A percentile compares a stretch with the other conserved stretches of the same genome.
Conservation (phyloP, 1,140 invertebrate genomes). For the Stegodyphus dumicola region DNA sequence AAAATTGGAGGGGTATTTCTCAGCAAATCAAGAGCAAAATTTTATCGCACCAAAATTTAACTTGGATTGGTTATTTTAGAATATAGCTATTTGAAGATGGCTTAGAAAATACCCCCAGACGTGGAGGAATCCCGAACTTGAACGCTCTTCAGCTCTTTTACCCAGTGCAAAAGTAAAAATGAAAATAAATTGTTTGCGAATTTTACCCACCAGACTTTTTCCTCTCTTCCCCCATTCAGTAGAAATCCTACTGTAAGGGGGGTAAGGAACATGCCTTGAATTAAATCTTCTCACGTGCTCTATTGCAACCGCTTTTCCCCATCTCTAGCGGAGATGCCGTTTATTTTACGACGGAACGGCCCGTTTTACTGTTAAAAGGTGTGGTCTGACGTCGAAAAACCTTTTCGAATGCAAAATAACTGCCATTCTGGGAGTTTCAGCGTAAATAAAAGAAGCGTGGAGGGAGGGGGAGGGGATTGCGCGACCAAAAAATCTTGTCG, state of each 20-base stretch:
- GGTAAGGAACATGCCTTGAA: slow-evolving; percentile 27
- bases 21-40: too few relatives aligned
- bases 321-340: background rate
- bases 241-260: slow-evolving; percentile 3
- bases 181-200: slow-evolving; percentile 35
- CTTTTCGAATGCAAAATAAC: slow-evolving; percentile 53
- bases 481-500: slow-evolving; percentile 46
- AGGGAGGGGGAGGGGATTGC: background rate
- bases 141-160: background rate
- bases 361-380: slow-evolving; percentile 26
- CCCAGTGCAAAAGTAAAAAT: slow-evolving; percentile 17
- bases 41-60: too few relatives aligned
- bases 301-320: background rate
- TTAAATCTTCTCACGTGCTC: slow-evolving; percentile 46
- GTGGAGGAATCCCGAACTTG: slow-evolving; percentile 29
- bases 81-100: background rate
- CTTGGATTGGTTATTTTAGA: background rate
- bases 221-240: background rate
- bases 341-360: slow-evolving; percentile 25
- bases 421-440: slow-evolving; percentile 39
- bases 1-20: too few relatives aligned
- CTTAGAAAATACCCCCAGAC: slow-evolving; percentile 16
- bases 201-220: background rate
- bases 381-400: slow-evolving; percentile 17
- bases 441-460: slow-evolving; percentile 19